Evolutionary conservation across 2,113 vertebrate species (phyloP).

Genomic region (Corythaeola cristata): DNA sequence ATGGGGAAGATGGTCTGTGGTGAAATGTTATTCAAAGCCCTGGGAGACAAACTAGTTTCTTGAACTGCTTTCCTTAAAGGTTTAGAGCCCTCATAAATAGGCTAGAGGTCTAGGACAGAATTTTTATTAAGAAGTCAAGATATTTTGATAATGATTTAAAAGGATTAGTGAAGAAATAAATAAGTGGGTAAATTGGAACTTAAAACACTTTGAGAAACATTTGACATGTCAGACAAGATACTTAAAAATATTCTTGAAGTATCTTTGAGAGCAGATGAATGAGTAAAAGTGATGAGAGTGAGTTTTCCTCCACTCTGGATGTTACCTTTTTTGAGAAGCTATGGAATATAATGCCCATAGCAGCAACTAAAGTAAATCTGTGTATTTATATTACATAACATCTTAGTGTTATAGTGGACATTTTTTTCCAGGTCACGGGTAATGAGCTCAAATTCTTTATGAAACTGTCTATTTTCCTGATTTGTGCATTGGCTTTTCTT

Average conservation of each 20-base stretch:
- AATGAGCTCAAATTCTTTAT: not conserved
- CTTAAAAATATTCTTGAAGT: not conserved
- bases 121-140: not conserved
- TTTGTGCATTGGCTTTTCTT: not conserved
- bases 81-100: not conserved
- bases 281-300: not conserved
- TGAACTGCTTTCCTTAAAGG: not conserved
- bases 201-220: not conserved
- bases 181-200: not conserved
- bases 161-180: not conserved
- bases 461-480: not conserved
- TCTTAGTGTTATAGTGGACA: not conserved
- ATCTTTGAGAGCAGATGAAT: not conserved
- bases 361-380: not conserved
- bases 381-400: not conserved
- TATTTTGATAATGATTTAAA: not conserved
- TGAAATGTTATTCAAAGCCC: not conserved
- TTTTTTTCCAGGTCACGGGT: not conserved
- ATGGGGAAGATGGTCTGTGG: not conserved
- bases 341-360: not conserved
- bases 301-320: not conserved
- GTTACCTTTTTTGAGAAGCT: not conserved
- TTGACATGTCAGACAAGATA: not conserved
- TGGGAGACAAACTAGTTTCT: not conserved
- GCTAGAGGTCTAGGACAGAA: not conserved